Percentiles rank a stretch among this genome's conserved stretches.
Conservation (phyloP, 2,113 vertebrate genomes). For the Scomber japonicus region DNA sequence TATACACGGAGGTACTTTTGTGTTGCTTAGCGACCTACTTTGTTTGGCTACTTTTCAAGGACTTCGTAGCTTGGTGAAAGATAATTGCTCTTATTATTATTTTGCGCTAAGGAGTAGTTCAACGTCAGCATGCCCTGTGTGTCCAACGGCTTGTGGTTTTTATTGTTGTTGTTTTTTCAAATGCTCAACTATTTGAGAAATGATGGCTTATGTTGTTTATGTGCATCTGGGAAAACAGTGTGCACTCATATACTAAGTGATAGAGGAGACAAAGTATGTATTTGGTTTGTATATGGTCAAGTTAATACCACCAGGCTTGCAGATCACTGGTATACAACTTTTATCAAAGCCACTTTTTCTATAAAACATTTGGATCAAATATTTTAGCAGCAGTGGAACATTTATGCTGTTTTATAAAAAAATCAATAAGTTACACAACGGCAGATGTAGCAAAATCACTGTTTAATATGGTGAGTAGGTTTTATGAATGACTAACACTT, state of each 20-base stretch:
- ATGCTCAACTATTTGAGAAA: slow-evolving; percentile 11
- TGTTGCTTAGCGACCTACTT: slow-evolving; percentile 53
- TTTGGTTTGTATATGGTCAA: neutral
- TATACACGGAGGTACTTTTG: neutral
- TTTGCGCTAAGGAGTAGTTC: slow-evolving; percentile 41
- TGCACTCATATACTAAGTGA: neutral
- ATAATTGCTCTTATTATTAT: slow-evolving; percentile 48
- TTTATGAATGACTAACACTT: neutral
- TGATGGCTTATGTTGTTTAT: slow-evolving; percentile 23
- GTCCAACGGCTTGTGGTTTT: slow-evolving; percentile 1
- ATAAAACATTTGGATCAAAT: neutral
- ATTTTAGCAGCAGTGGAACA: neutral
- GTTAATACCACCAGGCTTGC: neutral
- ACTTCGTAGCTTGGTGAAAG: slow-evolving; percentile 20
- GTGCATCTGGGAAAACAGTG: slow-evolving; percentile 11
- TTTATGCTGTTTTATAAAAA: neutral
- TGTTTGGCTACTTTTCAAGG: slow-evolving; percentile 36
- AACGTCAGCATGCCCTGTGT: slow-evolving; percentile 23
- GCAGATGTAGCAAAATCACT: neutral
- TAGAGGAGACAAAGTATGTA: neutral
- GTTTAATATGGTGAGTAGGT: neutral
- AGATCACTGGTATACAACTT: too few species aligned
- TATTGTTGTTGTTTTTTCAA: slow-evolving; percentile 15
- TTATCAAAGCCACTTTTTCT: neutral
- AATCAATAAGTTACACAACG: neutral